A percentile compares a stretch with the other conserved stretches of the same genome.
phyloP scores from a whole-genome alignment of 2,888 invertebrate species.

The Miltochrista miniata region DNA sequence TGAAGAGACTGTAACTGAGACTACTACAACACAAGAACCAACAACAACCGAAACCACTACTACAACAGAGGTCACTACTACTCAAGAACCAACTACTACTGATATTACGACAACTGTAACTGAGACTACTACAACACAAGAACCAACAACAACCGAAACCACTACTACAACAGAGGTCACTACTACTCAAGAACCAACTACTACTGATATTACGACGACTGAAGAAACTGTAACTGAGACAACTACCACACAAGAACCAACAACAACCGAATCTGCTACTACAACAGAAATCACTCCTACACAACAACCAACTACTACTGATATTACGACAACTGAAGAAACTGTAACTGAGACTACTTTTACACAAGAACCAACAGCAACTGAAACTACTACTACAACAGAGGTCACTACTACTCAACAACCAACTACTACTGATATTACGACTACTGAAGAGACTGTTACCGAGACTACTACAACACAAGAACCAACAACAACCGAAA shows the following conservation, averaged over 20 bases:
- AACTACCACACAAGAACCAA: not conserved
- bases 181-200: not conserved
- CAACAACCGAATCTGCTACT: conserved; percentile 5
- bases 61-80: no score
- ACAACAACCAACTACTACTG: no score
- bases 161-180: not conserved
- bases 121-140: not conserved
- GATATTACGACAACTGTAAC: not conserved
- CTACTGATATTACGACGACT: no score
- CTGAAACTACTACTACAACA: conserved; percentile 5
- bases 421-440: not conserved
- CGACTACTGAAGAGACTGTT: conserved; percentile 3
- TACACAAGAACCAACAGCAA: conserved; percentile 8
- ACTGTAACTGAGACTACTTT: not conserved
- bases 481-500: not conserved
- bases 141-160: not conserved
- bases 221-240: no score
- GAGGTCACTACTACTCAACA: not conserved
- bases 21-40: not conserved
- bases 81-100: not conserved
- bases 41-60: no score
- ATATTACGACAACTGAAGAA: conserved; percentile 4
- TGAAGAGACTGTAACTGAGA: conserved; percentile 6
- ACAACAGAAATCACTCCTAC: not conserved
- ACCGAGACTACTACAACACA: conserved; percentile 4